Evolutionary conservation across 2,888 invertebrate species (phyloP).

Genomic region (Plebejus anna): DNA sequence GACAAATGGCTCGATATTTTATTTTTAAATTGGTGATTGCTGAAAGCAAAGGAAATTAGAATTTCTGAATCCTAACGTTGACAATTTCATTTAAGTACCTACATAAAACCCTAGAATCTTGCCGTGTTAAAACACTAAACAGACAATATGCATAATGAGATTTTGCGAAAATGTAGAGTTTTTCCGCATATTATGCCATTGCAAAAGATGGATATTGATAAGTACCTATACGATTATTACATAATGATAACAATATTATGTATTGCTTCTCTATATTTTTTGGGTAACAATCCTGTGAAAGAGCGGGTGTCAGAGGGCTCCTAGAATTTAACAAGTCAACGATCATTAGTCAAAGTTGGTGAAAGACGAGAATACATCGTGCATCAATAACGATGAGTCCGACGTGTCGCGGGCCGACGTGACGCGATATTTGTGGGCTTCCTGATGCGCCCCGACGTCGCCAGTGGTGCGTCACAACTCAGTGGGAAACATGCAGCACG

Average conservation of each 20-base stretch:
- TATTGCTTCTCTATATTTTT: too few species aligned
- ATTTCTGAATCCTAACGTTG: not conserved
- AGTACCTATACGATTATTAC: too few species aligned
- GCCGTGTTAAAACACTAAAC: too few species aligned
- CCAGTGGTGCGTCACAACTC: constrained; percentile 2
- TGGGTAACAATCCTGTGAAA: too few species aligned
- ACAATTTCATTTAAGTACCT: too few species aligned
- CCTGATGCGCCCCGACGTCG: constrained; percentile 24
- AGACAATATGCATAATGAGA: not conserved
- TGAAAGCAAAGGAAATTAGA: constrained; percentile 7
- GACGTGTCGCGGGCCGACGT: constrained; percentile 15
- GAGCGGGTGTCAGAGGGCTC: not conserved
- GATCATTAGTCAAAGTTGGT: constrained; percentile 19
- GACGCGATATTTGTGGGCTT: constrained; percentile 20
- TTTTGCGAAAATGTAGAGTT: not conserved
- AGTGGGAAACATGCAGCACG: constrained; percentile 1
- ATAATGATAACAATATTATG: too few species aligned
- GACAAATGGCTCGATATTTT: constrained; percentile 1
- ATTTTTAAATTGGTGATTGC: not conserved
- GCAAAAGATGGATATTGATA: too few species aligned
- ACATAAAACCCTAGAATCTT: too few species aligned
- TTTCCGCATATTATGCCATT: not conserved
- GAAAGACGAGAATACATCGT: constrained; percentile 17
- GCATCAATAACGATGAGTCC: constrained; percentile 14
- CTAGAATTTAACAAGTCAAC: not conserved